phyloP scores from a whole-genome alignment of 2,797 vertebrate species.

The Coracias cyanogaster region DNA sequence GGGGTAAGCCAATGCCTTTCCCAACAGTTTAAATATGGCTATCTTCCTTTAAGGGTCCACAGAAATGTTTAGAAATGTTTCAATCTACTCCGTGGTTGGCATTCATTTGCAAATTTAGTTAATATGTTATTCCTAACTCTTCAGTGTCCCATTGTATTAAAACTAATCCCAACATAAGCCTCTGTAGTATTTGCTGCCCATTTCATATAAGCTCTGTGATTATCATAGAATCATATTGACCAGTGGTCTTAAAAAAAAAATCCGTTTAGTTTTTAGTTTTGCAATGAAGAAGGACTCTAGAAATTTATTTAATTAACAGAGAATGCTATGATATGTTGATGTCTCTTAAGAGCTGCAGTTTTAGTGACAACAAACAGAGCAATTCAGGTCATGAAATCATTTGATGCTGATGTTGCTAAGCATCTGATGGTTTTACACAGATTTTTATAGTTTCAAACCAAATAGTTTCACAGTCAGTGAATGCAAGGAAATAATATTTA shows the following conservation, averaged over 20 bases:
- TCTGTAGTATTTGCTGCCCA: not conserved
- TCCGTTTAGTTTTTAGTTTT: not conserved
- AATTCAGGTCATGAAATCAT: not conserved
- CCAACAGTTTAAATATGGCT: not conserved
- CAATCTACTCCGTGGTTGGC: not conserved
- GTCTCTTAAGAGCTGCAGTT: not conserved
- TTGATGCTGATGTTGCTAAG: not conserved
- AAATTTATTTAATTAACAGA: not conserved
- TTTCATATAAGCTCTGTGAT: not conserved
- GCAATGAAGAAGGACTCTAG: not conserved
- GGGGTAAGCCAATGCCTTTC: not conserved
- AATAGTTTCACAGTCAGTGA: not conserved
- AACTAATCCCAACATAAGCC: not conserved
- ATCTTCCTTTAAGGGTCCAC: not conserved
- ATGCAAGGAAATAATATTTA: not conserved
- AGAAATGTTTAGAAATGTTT: not conserved
- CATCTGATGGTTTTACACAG: not conserved
- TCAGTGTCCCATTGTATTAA: not conserved
- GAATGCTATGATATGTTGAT: rapidly evolving
- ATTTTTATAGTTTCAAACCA: not conserved
- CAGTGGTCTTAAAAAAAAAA: not conserved
- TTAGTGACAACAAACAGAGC: rapidly evolving
- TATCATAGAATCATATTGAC: no score
- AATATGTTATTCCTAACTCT: not conserved
- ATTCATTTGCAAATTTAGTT: not conserved